Percentiles rank a stretch among this genome's conserved stretches.
phyloP scores from a whole-genome alignment of 2,797 vertebrate genomes.

The Geotrypetes seraphini region DNA sequence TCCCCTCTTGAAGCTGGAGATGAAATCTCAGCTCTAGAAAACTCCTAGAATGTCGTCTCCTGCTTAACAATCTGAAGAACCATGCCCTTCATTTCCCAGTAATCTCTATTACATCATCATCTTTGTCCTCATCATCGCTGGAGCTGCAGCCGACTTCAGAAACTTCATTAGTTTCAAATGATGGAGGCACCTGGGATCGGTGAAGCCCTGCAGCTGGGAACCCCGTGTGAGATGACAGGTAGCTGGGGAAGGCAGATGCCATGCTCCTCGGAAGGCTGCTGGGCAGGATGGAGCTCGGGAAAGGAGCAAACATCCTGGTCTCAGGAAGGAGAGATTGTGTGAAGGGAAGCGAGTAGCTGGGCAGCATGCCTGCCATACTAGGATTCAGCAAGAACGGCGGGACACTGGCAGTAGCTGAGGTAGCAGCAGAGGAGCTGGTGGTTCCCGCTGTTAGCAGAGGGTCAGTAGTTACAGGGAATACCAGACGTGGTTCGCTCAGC shows the following conservation, averaged over 20 bases:
- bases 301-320: slow-evolving; percentile 81
- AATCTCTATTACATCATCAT: slow-evolving; percentile 91
- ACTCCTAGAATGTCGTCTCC: slow-evolving; percentile 34
- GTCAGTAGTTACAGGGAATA: slow-evolving; percentile 84
- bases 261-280: slow-evolving; percentile 67
- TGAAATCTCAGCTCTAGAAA: slow-evolving; percentile 39
- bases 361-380: slow-evolving; percentile 76
- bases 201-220: slow-evolving; percentile 62
- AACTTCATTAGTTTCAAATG: slow-evolving; percentile 63
- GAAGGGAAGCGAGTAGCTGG: slow-evolving; percentile 80
- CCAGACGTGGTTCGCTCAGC: slow-evolving; percentile 80
- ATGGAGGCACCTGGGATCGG: slow-evolving; percentile 68
- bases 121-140: slow-evolving; percentile 72
- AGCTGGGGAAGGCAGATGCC: slow-evolving; percentile 60
- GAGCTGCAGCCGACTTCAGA: slow-evolving; percentile 83
- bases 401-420: slow-evolving; percentile 71
- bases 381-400: slow-evolving; percentile 86
- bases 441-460: slow-evolving; percentile 69
- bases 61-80: slow-evolving; percentile 4
- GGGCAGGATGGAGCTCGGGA: slow-evolving; percentile 65
- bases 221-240: slow-evolving; percentile 57
- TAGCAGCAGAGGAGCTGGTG: slow-evolving; percentile 68
- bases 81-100: slow-evolving; percentile 74
- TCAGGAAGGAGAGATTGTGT: slow-evolving; percentile 80
- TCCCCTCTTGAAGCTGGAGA: slow-evolving; percentile 31